Conservation (phyloP, 2,888 invertebrate genomes). For the Sinodicranocentrus sp. region DNA sequence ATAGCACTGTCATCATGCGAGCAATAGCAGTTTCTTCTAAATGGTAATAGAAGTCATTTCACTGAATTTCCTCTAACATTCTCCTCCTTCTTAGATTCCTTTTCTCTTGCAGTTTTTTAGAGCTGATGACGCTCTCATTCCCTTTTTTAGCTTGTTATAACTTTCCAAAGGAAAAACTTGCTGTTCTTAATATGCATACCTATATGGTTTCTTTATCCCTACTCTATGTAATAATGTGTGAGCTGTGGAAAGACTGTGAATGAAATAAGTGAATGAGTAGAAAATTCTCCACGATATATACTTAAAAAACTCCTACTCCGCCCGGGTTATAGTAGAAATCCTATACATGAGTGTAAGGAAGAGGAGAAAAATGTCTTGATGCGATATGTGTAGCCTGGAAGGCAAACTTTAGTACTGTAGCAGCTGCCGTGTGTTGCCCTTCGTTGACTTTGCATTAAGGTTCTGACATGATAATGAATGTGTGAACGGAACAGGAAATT, state of each 20-base stretch:
- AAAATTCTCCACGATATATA: too few relatives aligned
- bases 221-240: too few relatives aligned
- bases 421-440: conserved; percentile 61
- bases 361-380: neutral
- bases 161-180: too few relatives aligned
- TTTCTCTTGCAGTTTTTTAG: conserved; percentile 13
- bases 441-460: conserved; percentile 67
- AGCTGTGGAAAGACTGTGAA: too few relatives aligned
- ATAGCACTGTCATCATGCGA: conserved; percentile 48
- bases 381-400: conserved; percentile 1
- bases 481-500: conserved; percentile 69
- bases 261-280: too few relatives aligned
- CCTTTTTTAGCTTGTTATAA: neutral
- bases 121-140: conserved; percentile 12
- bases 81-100: conserved; percentile 17
- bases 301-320: too few relatives aligned
- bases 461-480: conserved; percentile 68
- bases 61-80: conserved; percentile 18
- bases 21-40: conserved; percentile 49
- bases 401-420: conserved; percentile 22
- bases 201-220: too few relatives aligned
- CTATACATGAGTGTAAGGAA: too few relatives aligned
- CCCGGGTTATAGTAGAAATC: too few relatives aligned
- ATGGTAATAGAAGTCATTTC: conserved; percentile 63
- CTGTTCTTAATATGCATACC: too few relatives aligned